Conservation (phyloP, 1,140 invertebrate genomes). For the Drosophila baimaii region DNA sequence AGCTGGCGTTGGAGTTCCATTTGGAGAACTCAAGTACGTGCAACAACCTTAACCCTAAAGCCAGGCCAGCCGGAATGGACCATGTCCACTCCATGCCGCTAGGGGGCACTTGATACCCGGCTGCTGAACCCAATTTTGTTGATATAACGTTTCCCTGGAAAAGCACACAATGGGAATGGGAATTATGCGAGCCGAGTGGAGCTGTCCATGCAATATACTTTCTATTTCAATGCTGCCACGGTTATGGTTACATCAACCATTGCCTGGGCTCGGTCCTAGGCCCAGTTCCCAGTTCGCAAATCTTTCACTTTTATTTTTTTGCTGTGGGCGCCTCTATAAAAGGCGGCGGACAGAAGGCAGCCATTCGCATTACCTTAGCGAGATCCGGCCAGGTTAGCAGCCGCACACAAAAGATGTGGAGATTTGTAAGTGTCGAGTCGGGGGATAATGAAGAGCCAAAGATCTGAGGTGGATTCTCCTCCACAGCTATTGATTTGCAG, state of each 20-base stretch:
- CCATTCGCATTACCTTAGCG: conserved; percentile 56
- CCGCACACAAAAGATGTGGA: conserved; percentile 55
- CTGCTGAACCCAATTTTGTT: conserved; percentile 80
- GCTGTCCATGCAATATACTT: conserved; percentile 72
- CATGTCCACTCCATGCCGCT: conserved; percentile 57
- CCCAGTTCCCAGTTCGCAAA: conserved; percentile 54
- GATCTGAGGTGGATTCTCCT: not conserved
- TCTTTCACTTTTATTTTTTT: conserved; percentile 65
- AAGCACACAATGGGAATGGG: conserved; percentile 72
- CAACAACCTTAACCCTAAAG: conserved; percentile 81
- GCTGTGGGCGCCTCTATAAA: conserved; percentile 55
- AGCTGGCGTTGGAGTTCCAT: conserved; percentile 11
- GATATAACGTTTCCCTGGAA: conserved; percentile 75
- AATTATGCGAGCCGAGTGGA: conserved; percentile 71
- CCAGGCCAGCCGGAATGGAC: conserved; percentile 31
- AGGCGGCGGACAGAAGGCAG: conserved; percentile 32
- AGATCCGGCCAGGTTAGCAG: conserved; percentile 30
- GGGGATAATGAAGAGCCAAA: not conserved
- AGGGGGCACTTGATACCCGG: conserved; percentile 70
- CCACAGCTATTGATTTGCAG: conserved; percentile 56
- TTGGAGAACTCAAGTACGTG: conserved; percentile 73
- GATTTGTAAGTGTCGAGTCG: conserved; percentile 55
- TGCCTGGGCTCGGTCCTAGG: conserved; percentile 31
- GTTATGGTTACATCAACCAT: conserved; percentile 74
- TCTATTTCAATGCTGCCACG: conserved; percentile 74